Conservation (phyloP, 2,113 vertebrate species). For the Lampris megalopsis region DNA sequence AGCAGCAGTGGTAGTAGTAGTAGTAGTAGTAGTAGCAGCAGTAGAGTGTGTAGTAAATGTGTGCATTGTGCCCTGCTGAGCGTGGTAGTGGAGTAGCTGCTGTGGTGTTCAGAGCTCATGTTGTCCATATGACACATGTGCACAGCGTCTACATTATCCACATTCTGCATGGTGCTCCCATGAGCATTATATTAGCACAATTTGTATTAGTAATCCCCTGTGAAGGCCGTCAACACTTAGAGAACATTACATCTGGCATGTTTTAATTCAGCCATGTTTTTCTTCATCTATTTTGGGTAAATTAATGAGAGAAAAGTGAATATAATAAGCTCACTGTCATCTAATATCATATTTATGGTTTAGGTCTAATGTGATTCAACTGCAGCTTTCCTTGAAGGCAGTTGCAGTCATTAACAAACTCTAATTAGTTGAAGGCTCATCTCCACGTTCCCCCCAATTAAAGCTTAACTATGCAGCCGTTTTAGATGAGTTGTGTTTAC, state of each 20-base stretch:
- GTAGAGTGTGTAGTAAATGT: too few species aligned
- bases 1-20: too few species aligned
- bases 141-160: too few species aligned
- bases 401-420: constrained; percentile 6
- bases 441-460: background rate
- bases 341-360: background rate
- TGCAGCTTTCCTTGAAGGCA: background rate
- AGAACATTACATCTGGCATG: background rate
- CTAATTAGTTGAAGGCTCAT: background rate
- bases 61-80: too few species aligned
- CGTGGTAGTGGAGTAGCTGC: too few species aligned
- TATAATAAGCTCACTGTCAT: background rate
- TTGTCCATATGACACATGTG: too few species aligned
- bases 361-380: background rate
- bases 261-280: too few species aligned
- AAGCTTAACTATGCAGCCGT: background rate
- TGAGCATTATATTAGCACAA: background rate
- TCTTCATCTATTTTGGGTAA: background rate
- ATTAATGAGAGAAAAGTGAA: background rate
- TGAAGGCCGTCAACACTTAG: too few species aligned
- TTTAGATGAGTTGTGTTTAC: constrained; percentile 8
- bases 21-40: too few species aligned
- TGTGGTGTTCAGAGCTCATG: too few species aligned
- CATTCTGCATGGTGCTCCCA: too few species aligned
- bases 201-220: background rate